Evolutionary conservation across 2,113 vertebrate species (phyloP).

Genomic region (Psilopsiagon aymara): DNA sequence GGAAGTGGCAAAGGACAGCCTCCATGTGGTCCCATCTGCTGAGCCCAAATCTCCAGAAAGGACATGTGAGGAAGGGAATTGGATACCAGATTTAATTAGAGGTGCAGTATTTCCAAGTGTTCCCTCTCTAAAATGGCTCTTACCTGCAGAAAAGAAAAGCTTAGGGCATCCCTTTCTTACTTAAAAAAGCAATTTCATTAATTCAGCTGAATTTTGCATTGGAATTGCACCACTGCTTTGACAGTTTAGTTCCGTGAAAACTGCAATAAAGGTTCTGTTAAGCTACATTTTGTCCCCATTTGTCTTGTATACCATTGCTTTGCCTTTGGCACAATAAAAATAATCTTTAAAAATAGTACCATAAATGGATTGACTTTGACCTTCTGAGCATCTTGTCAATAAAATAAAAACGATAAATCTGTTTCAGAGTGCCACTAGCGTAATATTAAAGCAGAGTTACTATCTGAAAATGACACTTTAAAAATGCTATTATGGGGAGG

Average conservation of each 20-base stretch:
- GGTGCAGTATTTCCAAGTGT: background rate
- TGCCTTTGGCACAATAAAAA: conserved; percentile 59
- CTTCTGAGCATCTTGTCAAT: conserved; percentile 62
- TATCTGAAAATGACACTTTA: conserved; percentile 42
- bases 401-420: conserved; percentile 60
- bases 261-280: background rate
- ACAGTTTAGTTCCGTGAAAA: conserved; percentile 28
- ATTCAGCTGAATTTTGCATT: conserved; percentile 27
- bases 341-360: conserved; percentile 56
- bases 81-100: background rate
- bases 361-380: conserved; percentile 57
- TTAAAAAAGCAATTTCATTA: conserved; percentile 29
- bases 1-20: background rate
- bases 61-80: background rate
- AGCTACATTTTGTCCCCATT: conserved; percentile 39
- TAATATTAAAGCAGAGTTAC: conserved; percentile 9
- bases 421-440: background rate
- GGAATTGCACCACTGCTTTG: background rate
- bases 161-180: background rate
- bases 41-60: background rate
- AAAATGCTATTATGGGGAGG: background rate
- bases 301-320: conserved; percentile 29
- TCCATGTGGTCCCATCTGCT: background rate
- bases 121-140: background rate
- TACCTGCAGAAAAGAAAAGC: background rate